Conservation (phyloP, 2,797 vertebrate genomes). For the Notolepis coatsorum region DNA sequence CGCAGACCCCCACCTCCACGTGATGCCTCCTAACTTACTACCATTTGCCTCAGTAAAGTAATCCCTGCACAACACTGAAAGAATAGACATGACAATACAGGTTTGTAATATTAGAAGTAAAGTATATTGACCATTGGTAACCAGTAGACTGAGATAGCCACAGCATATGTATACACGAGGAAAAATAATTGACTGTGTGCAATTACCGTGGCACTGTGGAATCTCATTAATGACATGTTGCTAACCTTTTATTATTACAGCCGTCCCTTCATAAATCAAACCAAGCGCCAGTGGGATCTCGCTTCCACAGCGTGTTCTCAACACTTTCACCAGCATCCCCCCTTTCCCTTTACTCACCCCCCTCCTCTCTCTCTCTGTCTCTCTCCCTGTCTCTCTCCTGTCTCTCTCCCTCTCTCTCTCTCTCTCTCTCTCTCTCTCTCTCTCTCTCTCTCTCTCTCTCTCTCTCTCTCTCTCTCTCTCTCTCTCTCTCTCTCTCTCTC, state of each 20-base stretch:
- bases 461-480: background rate
- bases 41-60: too few relatives aligned
- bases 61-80: background rate
- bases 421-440: background rate
- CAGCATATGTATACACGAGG: conserved; percentile 9
- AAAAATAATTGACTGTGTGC: conserved; percentile 21
- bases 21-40: too few relatives aligned
- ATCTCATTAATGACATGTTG: conserved; percentile 62
- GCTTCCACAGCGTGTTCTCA: conserved; percentile 8
- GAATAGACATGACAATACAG: background rate
- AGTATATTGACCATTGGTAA: background rate
- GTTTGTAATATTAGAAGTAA: background rate
- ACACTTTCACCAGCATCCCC: conserved; percentile 11
- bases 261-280: conserved; percentile 55
- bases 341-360: conserved; percentile 20
- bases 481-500: background rate
- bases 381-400: too few relatives aligned
- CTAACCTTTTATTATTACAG: conserved; percentile 56
- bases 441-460: background rate
- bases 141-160: conserved; percentile 1
- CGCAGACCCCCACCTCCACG: too few relatives aligned
- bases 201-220: conserved; percentile 35
- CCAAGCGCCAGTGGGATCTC: conserved; percentile 19
- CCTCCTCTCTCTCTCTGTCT: too few relatives aligned
- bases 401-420: background rate